A percentile compares a stretch with the other conserved stretches of the same genome.
These are phyloP conservation scores for Hyaena hyaena DNA, from an alignment of 2,113 vertebrate genomes.

Conservation along the genomic window DNA sequence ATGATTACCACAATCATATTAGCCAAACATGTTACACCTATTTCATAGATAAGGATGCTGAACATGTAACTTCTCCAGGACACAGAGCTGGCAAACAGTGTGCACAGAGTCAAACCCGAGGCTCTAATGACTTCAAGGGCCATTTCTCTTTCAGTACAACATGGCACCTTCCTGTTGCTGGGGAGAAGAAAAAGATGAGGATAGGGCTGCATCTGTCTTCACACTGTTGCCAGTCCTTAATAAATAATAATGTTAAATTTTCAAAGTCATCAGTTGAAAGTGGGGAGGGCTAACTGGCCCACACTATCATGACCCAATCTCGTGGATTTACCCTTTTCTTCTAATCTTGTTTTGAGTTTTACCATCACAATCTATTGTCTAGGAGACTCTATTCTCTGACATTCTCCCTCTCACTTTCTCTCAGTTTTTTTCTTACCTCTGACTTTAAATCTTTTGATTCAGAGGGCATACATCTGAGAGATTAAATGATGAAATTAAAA, in stretches of 20 bases:
- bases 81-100: neutral
- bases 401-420: neutral
- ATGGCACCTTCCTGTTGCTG: neutral
- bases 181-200: neutral
- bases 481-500: neutral
- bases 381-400: neutral
- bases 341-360: neutral
- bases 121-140: accelerated
- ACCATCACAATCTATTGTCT: neutral
- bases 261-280: neutral
- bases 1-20: neutral
- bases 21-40: neutral
- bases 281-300: neutral
- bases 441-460: neutral
- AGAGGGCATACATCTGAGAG: neutral
- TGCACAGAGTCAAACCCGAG: neutral
- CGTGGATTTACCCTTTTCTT: neutral
- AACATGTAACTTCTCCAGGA: neutral
- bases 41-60: neutral
- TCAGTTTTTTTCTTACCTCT: neutral
- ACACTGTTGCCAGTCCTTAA: neutral
- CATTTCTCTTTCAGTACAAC: neutral
- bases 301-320: neutral
- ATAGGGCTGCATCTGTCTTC: neutral
- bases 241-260: neutral